Evolutionary conservation across 2,113 vertebrate species (phyloP), one percentile per base, ranked within the genome.

Genomic region (Notothenia rossii): DNA sequence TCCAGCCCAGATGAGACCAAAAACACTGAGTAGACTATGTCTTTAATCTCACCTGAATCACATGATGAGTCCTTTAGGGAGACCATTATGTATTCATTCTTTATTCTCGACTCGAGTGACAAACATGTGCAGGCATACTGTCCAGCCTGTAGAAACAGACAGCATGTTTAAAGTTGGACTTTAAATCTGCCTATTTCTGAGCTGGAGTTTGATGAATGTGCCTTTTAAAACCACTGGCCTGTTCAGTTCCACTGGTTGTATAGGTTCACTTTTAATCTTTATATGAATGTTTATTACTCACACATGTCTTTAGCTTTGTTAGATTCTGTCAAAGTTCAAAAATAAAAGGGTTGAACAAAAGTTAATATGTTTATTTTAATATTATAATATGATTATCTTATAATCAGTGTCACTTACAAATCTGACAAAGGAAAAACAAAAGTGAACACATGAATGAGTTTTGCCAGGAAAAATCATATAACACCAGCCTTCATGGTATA

Each of bases 351-450:
- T 61, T 72, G 3, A 46, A 60, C 10, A 43, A 49, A 68, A 59
- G 50, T 50, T 72, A 20, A 29, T 51, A 48, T 58, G 56, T 67
- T 36, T 29, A 29, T 55, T 18, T 56, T 83, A 81, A 46, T 11
- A 50, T 63, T 56, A 45, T 78, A 85, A 85, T 81, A 25, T 12
- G 70, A 70, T 87, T 75, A 81, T 55, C 15, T 54, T 63, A 12
- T 74, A 72, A 83, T 83, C 68, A 54, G 25, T 58, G 7, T 59
- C 63, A 60, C 62, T 75, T 66, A 56, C 10, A 68, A 68, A 63
- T 40, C 70, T 25, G 25, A 81, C 20, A 58, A 22, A 74, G 43
- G 15, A 61, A 67, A 72, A 74, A 72, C 49, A 66, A 10, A 43
- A 72, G 22, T 69, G 60, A 81, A 5, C 2, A 48, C 7, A 65